Base-by-base conservation (phyloP, 2,888 invertebrate genomes). In the Mechanitis messenoides region DNA sequence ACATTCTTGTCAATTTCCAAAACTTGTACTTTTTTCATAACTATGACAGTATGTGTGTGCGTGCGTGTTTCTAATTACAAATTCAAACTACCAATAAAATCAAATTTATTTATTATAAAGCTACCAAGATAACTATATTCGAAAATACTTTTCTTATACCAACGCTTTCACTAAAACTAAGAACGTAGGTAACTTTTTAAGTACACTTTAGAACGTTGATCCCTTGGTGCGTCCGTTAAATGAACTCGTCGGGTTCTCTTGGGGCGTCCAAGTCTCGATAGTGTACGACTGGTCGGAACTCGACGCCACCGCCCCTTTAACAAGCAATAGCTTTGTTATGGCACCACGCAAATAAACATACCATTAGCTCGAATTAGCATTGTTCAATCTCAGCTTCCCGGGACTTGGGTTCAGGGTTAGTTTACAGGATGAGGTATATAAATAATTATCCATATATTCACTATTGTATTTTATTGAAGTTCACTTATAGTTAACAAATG, bases 231-330 rank as follows among this genome's bases (percentile, higher is more conserved):
- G 68, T 76, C 75, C 76, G 70, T 92, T 93, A 95, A 74, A 95
- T 91, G 88, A 95, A 95, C 87, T 96, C 96, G 87, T 96, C 95
- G 70, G 96, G 95, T 87, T 97, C 97, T 84, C 96, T 93, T 69
- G 97, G 97, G 72, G 97, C 97, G 87, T 97, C 97, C 91, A 97
- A 92, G 91, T 97, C 97, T 83, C 97, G 92, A 91, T 97, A 97
- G 91, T 97, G 96, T 83, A 97, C 95, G 80, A 97, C 94, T 76
- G 96, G 95, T 79, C 97, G 94, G 91, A 94, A 95, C 84, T 96
- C 96, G 77, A 93, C 92, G 80, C 92, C 93, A 79, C 92, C 92
- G 81, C 92, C 92, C 90, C 95, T 94, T 92, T 87, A 94, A 93
- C 89, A 92, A 92, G 80, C 77, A 85, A 87, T 59, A 61, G 42